Conservation (phyloP, 2,113 vertebrate genomes). For the Australoheros scitulus region DNA sequence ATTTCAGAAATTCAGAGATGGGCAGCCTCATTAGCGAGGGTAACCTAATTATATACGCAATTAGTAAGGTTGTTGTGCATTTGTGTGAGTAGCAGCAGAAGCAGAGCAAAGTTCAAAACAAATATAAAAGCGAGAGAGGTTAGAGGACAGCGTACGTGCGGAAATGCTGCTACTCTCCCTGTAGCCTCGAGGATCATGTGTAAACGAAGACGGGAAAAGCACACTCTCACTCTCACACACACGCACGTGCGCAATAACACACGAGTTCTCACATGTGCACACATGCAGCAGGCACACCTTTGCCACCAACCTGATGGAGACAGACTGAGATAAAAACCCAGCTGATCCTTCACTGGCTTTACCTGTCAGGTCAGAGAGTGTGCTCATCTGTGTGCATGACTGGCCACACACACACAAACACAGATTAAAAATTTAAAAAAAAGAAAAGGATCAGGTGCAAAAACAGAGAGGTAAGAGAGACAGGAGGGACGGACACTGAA, state of each 20-base stretch:
- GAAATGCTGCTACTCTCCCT: neutral
- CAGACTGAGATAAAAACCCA: slow-evolving; percentile 24
- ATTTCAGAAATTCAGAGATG: neutral
- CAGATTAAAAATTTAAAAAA: neutral
- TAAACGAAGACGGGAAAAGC: neutral
- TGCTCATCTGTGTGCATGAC: neutral
- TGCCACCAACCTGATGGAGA: neutral
- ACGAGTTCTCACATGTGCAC: slow-evolving; percentile 26
- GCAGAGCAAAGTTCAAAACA: slow-evolving; percentile 12
- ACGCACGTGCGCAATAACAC: slow-evolving; percentile 23
- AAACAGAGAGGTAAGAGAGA: neutral
- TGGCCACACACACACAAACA: neutral
- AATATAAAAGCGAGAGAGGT: neutral
- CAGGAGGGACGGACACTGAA: neutral
- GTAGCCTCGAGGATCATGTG: slow-evolving; percentile 10
- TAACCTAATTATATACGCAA: neutral
- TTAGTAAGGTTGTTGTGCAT: neutral
- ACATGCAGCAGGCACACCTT: slow-evolving; percentile 9
- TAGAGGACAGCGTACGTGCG: neutral
- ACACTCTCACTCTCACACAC: neutral
- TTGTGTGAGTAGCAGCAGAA: neutral
- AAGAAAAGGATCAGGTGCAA: neutral
- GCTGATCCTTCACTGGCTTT: slow-evolving; percentile 50
- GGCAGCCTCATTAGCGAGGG: slow-evolving; percentile 7
- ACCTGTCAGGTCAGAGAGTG: slow-evolving; percentile 38